These are phyloP conservation scores for Nyctalus aviator DNA, from an alignment of 2,797 vertebrate species.

Conservation along the genomic window DNA sequence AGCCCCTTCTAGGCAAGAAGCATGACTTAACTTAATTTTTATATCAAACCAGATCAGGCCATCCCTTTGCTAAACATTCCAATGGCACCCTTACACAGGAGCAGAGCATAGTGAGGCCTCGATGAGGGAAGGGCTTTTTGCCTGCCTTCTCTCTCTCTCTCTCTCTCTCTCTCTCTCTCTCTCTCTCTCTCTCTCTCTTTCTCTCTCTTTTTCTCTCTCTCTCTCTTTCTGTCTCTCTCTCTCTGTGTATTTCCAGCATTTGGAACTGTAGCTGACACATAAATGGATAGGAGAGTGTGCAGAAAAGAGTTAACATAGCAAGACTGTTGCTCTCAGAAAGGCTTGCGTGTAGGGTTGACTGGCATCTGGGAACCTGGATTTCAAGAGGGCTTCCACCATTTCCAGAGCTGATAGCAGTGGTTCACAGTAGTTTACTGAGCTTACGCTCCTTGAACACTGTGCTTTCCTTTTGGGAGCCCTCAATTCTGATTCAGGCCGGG, in stretches of 20 bases:
- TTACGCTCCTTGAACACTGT: not conserved
- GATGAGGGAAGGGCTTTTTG: not conserved
- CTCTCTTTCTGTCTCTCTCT: no score
- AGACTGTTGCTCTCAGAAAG: not conserved
- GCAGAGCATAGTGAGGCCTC: not conserved
- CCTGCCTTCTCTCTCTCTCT: not conserved
- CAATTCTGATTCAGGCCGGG: not conserved
- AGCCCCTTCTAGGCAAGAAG: not conserved
- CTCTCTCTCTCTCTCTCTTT: no score
- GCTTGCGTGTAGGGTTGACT: not conserved
- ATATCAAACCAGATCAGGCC: not conserved
- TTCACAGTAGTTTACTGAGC: not conserved
- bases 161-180: no score
- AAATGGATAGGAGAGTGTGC: not conserved
- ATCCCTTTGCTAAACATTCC: fast-evolving
- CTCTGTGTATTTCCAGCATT: not conserved
- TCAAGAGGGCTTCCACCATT: not conserved
- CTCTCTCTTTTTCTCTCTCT: no score
- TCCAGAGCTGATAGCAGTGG: not conserved
- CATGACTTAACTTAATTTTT: not conserved
- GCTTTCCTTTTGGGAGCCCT: not conserved
- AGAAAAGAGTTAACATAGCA: not conserved
- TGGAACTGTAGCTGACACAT: not conserved
- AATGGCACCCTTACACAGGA: fast-evolving
- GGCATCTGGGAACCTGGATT: not conserved